Percentiles rank a stretch among this genome's conserved stretches.
phyloP scores from a whole-genome alignment of 1,140 invertebrate species.

The Cylas formicarius region DNA sequence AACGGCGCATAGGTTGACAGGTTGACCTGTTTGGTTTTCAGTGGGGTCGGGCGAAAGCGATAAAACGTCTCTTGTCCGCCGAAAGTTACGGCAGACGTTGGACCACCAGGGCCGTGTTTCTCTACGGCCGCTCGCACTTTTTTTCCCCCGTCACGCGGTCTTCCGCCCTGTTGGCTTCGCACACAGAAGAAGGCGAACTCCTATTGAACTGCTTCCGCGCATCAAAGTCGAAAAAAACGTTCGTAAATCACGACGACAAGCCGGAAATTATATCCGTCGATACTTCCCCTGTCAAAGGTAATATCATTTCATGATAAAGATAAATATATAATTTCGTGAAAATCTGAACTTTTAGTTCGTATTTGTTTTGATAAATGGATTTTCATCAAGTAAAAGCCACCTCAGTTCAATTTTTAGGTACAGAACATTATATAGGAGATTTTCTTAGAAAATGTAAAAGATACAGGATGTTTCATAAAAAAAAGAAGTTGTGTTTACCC shows the following conservation, averaged over 20 bases:
- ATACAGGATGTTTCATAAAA: too few species aligned
- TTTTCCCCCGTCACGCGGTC: conserved; percentile 22
- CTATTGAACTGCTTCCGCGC: conserved; percentile 15
- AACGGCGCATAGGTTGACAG: too few species aligned
- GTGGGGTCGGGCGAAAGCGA: conserved; percentile 34
- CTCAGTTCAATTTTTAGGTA: too few species aligned
- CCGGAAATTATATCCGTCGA: not conserved
- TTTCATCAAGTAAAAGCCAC: too few species aligned
- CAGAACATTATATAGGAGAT: too few species aligned
- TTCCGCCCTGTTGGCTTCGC: conserved; percentile 27
- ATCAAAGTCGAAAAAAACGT: not conserved
- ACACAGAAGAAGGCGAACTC: conserved; percentile 23
- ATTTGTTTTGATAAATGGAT: too few species aligned
- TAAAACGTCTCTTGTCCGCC: conserved; percentile 26
- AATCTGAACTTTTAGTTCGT: too few species aligned
- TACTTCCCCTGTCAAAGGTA: not conserved
- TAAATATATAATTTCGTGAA: too few species aligned
- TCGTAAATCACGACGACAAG: not conserved
- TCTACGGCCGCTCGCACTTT: conserved; percentile 32
- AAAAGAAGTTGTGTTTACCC: too few species aligned
- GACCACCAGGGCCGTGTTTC: conserved; percentile 32
- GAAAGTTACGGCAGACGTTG: conserved; percentile 25
- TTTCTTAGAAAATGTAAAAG: too few species aligned
- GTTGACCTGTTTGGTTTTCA: too few species aligned
- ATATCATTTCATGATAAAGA: too few species aligned